phyloP scores from a whole-genome alignment of 2,888 invertebrate genomes.

The Aplocera efformata region DNA sequence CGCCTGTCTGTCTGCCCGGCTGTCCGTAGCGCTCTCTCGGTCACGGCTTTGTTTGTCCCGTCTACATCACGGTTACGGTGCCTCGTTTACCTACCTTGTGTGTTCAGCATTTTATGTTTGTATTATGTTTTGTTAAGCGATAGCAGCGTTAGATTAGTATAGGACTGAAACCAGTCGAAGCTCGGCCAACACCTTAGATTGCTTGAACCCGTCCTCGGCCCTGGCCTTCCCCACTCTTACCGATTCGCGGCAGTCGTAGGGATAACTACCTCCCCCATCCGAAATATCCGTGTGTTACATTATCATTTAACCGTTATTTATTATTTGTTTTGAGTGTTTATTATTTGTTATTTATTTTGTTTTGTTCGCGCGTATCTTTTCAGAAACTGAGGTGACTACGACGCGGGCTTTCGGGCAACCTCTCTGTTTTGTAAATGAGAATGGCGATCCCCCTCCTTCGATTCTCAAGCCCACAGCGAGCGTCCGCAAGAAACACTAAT shows the following conservation, averaged over 20 bases:
- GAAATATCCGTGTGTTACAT: conserved; percentile 24
- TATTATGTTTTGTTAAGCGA: conserved; percentile 60
- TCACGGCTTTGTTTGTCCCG: conserved; percentile 75
- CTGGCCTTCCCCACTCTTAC: conserved; percentile 33
- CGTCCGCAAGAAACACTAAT: conserved; percentile 77
- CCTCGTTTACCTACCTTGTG: conserved; percentile 64
- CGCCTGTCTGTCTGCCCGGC: conserved; percentile 53
- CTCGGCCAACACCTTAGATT: conserved; percentile 65
- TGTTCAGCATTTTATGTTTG: conserved; percentile 61
- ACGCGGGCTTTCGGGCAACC: conserved; percentile 90
- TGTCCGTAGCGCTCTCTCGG: conserved; percentile 66
- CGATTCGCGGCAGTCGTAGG: conserved; percentile 13
- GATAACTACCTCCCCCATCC: conserved; percentile 6
- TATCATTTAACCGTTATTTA: conserved; percentile 34
- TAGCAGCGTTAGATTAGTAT: conserved; percentile 72
- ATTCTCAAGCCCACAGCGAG: conserved; percentile 76
- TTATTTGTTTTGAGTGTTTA: conserved; percentile 36
- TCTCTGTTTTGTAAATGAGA: conserved; percentile 83
- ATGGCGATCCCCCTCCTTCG: conserved; percentile 76
- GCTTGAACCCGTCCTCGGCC: conserved; percentile 64
- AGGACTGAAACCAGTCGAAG: conserved; percentile 64
- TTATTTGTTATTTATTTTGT: conserved; percentile 61
- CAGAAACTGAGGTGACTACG: conserved; percentile 80
- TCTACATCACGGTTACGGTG: conserved; percentile 63
- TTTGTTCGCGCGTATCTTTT: conserved; percentile 64